Conservation (phyloP, 2,888 invertebrate genomes). For the Gibbula magus region DNA sequence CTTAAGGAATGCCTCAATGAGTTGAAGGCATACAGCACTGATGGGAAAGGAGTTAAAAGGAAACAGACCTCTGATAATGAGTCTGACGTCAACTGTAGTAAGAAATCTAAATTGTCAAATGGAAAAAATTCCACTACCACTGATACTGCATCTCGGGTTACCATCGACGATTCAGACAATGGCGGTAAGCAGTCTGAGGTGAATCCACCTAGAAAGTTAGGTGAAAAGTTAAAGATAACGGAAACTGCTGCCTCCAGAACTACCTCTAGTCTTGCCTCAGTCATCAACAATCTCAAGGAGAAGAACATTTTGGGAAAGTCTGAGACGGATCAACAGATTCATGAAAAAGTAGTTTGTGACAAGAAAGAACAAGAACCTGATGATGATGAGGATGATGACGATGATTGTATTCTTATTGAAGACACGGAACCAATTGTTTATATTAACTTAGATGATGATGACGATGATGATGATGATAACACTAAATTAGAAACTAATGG, state of each 20-base stretch:
- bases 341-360: not conserved
- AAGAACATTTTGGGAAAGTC: not conserved
- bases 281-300: not conserved
- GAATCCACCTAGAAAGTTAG: too few relatives aligned
- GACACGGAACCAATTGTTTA: not conserved
- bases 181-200: too few relatives aligned
- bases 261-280: not conserved
- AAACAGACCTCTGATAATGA: slow-evolving; percentile 4
- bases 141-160: too few relatives aligned
- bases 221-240: too few relatives aligned
- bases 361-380: not conserved
- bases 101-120: not conserved
- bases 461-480: not conserved
- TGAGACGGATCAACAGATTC: not conserved
- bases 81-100: not conserved
- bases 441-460: not conserved
- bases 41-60: not conserved
- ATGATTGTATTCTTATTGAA: slow-evolving; percentile 13
- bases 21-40: slow-evolving; percentile 51
- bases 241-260: too few relatives aligned
- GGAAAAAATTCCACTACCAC: not conserved
- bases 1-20: slow-evolving; percentile 60
- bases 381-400: not conserved
- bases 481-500: not conserved
- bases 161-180: too few relatives aligned